Base-by-base conservation (phyloP, 2,113 vertebrate genomes). In the Nibea albiflora region DNA sequence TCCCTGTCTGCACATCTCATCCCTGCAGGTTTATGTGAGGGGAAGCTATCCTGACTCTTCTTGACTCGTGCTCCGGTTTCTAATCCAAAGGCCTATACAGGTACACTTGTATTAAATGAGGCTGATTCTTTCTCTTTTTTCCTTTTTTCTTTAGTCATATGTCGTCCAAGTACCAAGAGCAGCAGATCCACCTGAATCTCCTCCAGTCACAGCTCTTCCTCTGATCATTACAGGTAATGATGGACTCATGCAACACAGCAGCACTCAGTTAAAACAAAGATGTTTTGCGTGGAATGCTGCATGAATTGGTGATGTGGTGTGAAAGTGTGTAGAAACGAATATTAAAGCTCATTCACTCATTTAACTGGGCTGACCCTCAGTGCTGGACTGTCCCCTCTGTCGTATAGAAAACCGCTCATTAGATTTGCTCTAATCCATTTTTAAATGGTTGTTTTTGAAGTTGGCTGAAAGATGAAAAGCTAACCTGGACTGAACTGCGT, bases 171-270 rank as follows among this genome's bases (percentile, higher is more conserved):
- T 80, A 85, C 61, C 73, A 88, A 5, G 91, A 94, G 39, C 90
- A 93, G 52, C 92, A 94, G 87, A 94, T 82, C 0, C 91, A 94
- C 4, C 66, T 93, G 19, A 67, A 78, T 47, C 81, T 50, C 17
- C 16, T 31, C 17, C 42, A 31, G 56, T 22, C 26, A 15, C 19
- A 31, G 12, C 42, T 15, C 42, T 22, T 56, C 91, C 91, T 3
- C 76, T 94, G 49, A 91, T 86, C 75, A 94, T 94, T 12, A 63
- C 80, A 94, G 93, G 92, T 94, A 85, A 49, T 28, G 22, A 31
- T 4, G 49, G 12, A n/a, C 46, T 50, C 12, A 16, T 5, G 6
- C 31, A 11, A 26, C 24, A 26, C 47, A 28, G 20, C 16, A 49
- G 0, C 5, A 31, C 31, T 31, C 5, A 31, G 31, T 31, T 31